Percentiles rank a stretch among this genome's conserved stretches.
phyloP scores from a whole-genome alignment of 64 coral and sea anemone genomes.

The Platygyra sinensis region DNA sequence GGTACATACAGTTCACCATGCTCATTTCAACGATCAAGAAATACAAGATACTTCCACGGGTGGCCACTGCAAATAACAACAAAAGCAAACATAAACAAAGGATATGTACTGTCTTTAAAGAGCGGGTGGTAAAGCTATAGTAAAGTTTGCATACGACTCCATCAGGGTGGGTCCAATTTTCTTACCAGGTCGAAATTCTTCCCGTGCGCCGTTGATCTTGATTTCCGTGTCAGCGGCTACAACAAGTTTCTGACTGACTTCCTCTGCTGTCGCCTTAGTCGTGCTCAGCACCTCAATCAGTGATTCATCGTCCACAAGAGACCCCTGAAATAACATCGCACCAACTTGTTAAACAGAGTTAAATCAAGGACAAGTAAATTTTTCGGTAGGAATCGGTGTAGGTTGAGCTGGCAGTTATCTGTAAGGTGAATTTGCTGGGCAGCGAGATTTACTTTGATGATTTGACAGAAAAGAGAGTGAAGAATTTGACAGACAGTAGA shows the following conservation, averaged over 20 bases:
- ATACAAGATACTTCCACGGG: constrained; percentile 94
- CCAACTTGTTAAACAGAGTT: not conserved
- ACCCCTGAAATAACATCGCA: constrained; percentile 56
- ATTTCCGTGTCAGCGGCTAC: constrained; percentile 96
- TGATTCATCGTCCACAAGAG: constrained; percentile 96
- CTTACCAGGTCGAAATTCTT: constrained; percentile 96
- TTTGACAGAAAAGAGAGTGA: too few relatives aligned
- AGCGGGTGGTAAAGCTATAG: too few relatives aligned
- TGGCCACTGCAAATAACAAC: constrained; percentile 69
- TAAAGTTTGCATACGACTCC: not conserved
- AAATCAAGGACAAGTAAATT: too few relatives aligned
- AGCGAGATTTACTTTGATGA: too few relatives aligned
- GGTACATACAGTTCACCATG: constrained; percentile 98
- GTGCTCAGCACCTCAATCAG: constrained; percentile 94
- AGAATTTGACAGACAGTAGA: too few relatives aligned
- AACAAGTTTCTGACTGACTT: constrained; percentile 95
- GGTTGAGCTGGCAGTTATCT: too few relatives aligned
- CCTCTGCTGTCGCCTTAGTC: constrained; percentile 90
- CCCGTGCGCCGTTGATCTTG: constrained; percentile 95
- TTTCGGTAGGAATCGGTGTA: too few relatives aligned
- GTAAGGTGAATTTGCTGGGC: too few relatives aligned
- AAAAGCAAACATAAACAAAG: not conserved
- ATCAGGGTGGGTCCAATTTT: not conserved
- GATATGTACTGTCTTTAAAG: too few relatives aligned
- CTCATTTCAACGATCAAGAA: constrained; percentile 98